Evolutionary conservation across 2,113 vertebrate genomes (phyloP).

Genomic region (Hystrix cristata): DNA sequence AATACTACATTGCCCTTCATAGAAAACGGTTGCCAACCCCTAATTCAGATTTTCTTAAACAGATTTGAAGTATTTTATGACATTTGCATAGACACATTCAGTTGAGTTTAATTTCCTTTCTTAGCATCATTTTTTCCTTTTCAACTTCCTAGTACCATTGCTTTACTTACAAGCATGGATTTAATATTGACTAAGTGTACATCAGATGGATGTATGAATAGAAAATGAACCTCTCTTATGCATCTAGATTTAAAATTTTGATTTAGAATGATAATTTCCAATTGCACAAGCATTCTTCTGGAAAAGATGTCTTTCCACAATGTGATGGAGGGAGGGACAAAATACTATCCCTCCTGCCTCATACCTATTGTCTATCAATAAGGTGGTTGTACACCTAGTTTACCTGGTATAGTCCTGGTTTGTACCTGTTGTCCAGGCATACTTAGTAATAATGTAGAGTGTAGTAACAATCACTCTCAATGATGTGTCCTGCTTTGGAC

Average conservation of each 20-base stretch:
- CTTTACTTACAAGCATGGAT: slow-evolving; percentile 37
- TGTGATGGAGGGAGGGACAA: too few species aligned
- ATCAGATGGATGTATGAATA: not conserved
- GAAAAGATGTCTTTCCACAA: not conserved
- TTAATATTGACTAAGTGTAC: slow-evolving; percentile 24
- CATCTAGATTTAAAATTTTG: slow-evolving; percentile 35
- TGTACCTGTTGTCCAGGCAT: not conserved
- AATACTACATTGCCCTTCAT: not conserved
- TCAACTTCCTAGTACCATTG: not conserved
- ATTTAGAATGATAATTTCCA: slow-evolving; percentile 24
- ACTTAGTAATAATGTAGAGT: not conserved
- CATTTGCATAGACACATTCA: not conserved
- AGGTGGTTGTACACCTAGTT: not conserved
- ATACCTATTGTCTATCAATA: not conserved
- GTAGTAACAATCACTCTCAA: not conserved
- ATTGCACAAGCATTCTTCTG: not conserved
- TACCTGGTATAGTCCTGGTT: not conserved
- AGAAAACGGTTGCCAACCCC: not conserved
- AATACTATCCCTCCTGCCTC: not conserved
- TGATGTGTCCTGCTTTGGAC: not conserved
- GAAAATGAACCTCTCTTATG: slow-evolving; percentile 1
- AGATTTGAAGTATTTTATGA: not conserved
- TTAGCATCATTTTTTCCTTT: slow-evolving; percentile 36
- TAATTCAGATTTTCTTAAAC: not conserved
- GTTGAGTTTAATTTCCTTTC: not conserved